Evolutionary conservation across 2,113 vertebrate species (phyloP), one percentile per base, ranked within the genome.

Genomic region (Xyrauchen texanus): DNA sequence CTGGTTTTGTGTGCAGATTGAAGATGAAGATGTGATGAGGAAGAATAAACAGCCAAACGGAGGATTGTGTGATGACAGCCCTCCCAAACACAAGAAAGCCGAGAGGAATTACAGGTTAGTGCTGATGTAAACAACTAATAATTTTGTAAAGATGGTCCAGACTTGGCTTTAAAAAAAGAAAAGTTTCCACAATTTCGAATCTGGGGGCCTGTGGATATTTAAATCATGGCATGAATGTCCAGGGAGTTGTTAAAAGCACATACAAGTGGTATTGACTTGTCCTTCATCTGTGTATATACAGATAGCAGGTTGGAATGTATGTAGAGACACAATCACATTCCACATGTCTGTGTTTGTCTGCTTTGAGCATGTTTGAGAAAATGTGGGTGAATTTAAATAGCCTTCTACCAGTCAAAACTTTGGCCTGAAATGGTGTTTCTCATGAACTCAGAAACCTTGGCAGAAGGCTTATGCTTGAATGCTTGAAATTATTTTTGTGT

Each of bases 41-140:
- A 91, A 76, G 91, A 93, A 91, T 73, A 94, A 95, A 86, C 89
- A 95, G 10, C 96, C 95, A 86, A 99, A 99, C 0, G 96, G 97
- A 85, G 95, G 91, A 12, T 79, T 93, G 82, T 90, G 92, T 11
- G 96, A 96, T 68, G 88, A 93, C 52, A 83, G 89, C 15, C 79
- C 90, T 60, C 86, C 93, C 77, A 96, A 95, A 84, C 94, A 96
- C 76, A 95, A 94, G 90, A 92, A 94, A 82, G 89, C 93, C 0
- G 98, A 99, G 90, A 95, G 96, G 86, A 91, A 89, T 81, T 92
- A 90, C 88, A 96, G 97, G 98, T 99, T 52, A 57, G 83, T 75
- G 73, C 62, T 65, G 47, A 65, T 74, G 47, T 65, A 76, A 76
- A 76, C 49, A 52, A 9, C 65, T 76, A 65, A 76, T 76, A 49